Evolutionary conservation across 2,797 vertebrate genomes (phyloP), one percentile per base, ranked within the genome.

Genomic region (Pogoniulus pusillus): DNA sequence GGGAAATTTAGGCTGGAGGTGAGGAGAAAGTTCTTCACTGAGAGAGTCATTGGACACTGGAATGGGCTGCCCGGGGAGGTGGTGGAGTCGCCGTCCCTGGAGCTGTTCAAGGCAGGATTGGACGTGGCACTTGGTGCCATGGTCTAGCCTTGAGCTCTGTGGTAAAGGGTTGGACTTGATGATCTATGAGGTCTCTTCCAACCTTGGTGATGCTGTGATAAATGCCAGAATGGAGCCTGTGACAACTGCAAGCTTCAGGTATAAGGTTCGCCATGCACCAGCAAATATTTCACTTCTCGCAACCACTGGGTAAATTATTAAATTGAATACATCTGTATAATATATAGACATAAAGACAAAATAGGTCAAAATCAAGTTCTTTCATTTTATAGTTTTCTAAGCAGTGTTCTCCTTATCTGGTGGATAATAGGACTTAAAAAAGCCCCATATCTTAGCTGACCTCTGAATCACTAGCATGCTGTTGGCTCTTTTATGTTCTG

Each of bases 401-500:
- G 26, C 24, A 35, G 4, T 30, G 4, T 22, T 63, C 3, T 72
- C 12, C 10, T 66, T 49, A 76, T 39, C 22, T 69, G 17, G 10
- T 27, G 3, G 47, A 53, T 18, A 64, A 45, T 9, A 71, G 49
- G 41, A 62, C 26, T 66, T 72, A 18, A 80, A 45, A 80, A 13
- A 0, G 0, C 1, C 7, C 9, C 3, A 3, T 34, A 74, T 12
- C 19, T 3, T 53, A 39, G 7, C 34, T 70, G 12, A 45, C 4
- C 32, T 27, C 70, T 29, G 43, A 73, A 41, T 13, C 14, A 27
- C 1, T 1, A 34, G 7, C 3, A 6, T 6, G 10, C 15, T 57
- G 10, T 29, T 75, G 34, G 17, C 22, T 85, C 59, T 70, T 11
- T 30, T 30, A 4, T 0, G 1, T 23, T 65, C 62, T 59, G 7